A percentile compares a stretch with the other conserved stretches of the same genome.
Evolutionary conservation across 2,888 invertebrate genomes (phyloP).

Genomic region (Fragum sueziense): DNA sequence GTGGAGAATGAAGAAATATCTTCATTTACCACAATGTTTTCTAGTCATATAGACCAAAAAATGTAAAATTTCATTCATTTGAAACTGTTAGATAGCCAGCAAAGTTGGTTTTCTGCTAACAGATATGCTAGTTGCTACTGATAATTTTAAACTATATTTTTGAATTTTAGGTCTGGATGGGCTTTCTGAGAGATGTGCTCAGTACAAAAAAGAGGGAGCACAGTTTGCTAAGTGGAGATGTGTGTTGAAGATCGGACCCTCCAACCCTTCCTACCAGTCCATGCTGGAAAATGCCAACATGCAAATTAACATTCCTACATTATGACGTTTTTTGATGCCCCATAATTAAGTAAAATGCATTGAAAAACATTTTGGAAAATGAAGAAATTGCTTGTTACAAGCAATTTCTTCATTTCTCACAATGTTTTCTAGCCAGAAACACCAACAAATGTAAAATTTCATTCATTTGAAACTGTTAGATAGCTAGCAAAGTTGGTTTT

Average conservation of each 20-base stretch:
- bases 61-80: no score
- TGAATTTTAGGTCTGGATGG: constrained; percentile 93
- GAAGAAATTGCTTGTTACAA: no score
- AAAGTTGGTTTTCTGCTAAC: not conserved
- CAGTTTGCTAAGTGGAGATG: constrained; percentile 99
- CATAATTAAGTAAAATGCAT: not conserved
- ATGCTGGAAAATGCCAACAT: constrained; percentile 98
- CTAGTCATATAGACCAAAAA: not conserved
- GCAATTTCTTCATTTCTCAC: no score
- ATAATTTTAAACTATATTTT: not conserved
- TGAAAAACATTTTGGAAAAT: no score
- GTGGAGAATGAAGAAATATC: no score
- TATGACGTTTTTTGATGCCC: no score
- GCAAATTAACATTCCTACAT: no score
- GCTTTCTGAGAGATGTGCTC: constrained; percentile 95
- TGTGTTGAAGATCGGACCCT: constrained; percentile 95
- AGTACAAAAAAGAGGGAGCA: constrained; percentile 98
- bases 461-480: no score
- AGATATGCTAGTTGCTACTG: not conserved
- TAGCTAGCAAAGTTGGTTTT: not conserved
- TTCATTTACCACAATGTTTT: not conserved
- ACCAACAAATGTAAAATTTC: no score
- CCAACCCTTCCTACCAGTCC: constrained; percentile 94
- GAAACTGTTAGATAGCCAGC: not conserved
- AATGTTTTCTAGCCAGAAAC: no score